Base-by-base conservation (phyloP, 2,888 invertebrate species). In the Agriopis leucophaearia region DNA sequence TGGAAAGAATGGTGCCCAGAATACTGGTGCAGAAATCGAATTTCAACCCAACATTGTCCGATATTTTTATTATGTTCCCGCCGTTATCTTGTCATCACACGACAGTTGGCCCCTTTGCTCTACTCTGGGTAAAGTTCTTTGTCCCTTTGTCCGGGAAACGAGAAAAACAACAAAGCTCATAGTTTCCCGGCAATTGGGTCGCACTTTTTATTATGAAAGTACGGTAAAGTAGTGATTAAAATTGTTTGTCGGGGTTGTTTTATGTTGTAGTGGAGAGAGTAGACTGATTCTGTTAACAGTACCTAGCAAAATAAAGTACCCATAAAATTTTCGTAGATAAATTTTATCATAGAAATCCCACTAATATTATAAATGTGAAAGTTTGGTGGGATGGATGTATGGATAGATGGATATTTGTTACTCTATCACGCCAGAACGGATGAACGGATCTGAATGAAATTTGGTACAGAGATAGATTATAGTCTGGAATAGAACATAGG, bases 161-260 rank as follows among this genome's bases (percentile, higher is more conserved):
- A 42, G 40, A 18, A 63, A 57, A 63, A 58, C 57, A 58, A 67
- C 67, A 67, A 60, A 60, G 63, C 68, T 64, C 55, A 63, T 63
- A 67, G 63, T 55, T 59, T 68, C 55, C 44, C 44, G 60, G 10
- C 64, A 60, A 64, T 68, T 68, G 59, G 55, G 59, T 64, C 64
- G 64, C 58, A 64, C 55, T 68, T 68, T 54, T 48, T 55, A 16
- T 48, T 57, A 60, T 57, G 10, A 18, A 36, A 18, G 18, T 58
- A 51, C 38, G 15, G 9, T 9, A 51, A 60, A 47, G 50, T 66
- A 47, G 50, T 61, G 66, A 60, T 66, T 55, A 61, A 61, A 61
- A 61, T 54, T 40, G 64, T 47, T 52, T 16, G 45, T 27, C 10
- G 56, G 12, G 15, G 56, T 56, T 56, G 42, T 44, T 44, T 56